A percentile compares a stretch with the other conserved stretches of the same genome.
phyloP scores from a whole-genome alignment of 2,888 invertebrate genomes.

The Conops quadrifasciatus region DNA sequence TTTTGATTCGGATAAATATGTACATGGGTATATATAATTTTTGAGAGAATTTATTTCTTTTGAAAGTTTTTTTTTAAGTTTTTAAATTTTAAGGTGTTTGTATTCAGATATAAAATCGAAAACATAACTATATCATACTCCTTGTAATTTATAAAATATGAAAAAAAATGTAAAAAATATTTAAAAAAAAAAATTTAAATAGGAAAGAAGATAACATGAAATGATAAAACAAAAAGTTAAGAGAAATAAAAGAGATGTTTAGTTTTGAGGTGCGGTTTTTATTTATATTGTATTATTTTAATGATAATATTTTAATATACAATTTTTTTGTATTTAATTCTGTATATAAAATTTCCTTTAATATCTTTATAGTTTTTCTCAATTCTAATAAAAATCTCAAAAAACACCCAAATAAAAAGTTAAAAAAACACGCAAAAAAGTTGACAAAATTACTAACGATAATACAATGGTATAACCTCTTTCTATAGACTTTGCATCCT shows the following conservation, averaged over 20 bases:
- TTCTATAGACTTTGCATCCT: constrained; percentile 15
- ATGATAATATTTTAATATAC: constrained; percentile 20
- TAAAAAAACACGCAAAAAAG: background rate
- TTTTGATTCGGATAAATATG: too few species aligned
- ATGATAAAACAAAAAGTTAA: constrained; percentile 4
- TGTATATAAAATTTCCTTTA: background rate
- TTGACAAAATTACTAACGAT: background rate
- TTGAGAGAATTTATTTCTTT: too few species aligned
- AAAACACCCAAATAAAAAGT: background rate
- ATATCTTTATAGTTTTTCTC: too few species aligned
- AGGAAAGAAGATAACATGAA: constrained; percentile 16
- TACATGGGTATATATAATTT: too few species aligned
- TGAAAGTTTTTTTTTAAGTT: too few species aligned
- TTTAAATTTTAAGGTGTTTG: too few species aligned
- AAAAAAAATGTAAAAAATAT: constrained; percentile 22
- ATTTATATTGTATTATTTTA: too few species aligned
- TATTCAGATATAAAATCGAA: background rate
- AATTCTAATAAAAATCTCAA: background rate
- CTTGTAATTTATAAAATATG: too few species aligned
- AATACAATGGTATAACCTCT: background rate
- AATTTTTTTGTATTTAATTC: too few species aligned
- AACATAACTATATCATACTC: constrained; percentile 39
- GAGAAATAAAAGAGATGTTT: too few species aligned
- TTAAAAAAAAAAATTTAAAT: background rate
- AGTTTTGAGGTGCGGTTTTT: too few species aligned